Base-by-base conservation (phyloP, 64 coral and sea anemone genomes). In the Porites lutea region DNA sequence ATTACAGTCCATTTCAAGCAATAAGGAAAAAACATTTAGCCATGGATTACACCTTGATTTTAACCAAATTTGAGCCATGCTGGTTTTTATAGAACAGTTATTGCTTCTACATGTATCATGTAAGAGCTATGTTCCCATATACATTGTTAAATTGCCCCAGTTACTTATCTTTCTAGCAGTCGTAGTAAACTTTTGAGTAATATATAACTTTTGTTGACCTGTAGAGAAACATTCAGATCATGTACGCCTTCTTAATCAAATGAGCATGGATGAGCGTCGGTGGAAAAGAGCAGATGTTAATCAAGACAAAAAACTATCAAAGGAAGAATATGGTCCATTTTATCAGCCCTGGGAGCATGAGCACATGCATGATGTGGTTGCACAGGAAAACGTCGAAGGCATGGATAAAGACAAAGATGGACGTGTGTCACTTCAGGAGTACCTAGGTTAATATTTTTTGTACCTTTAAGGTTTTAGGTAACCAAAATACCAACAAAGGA, bases 341-440 rank as follows among this genome's bases (percentile, higher is more conserved):
- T 64, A 51, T 79, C 92, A 98, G 55, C 93, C 96, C 0, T 75
- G 80, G 80, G 92, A 94, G 50, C 89, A 88, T 63, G 89, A 94
- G 11, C 48, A 88, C 50, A 98, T 95, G 93, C 85, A 98, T 5
- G 96, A 76, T 43, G 62, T 92, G 4, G 96, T 88, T 61, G 84
- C 86, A 45, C 92, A 94, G 10, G 96, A 98, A 58, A 94, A 72
- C 9, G 54, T 98, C 21, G 58, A 65, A 19, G 93, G 91, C 9
- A 89, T 98, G 18, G 96, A 98, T 69, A 92, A 92, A 62, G 87
- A 98, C 60, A 92, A 86, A 44, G 96, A 98, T 92, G 96, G 96
- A 78, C 82, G 70, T 74, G 15, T 98, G 19, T 98, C 96, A 71
- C 77, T 86, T 37, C 45, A 92, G 4, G 96, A 98, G 55, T 98